phyloP scores from a whole-genome alignment of 2,113 vertebrate genomes.

The Orientallactaga bullata region DNA sequence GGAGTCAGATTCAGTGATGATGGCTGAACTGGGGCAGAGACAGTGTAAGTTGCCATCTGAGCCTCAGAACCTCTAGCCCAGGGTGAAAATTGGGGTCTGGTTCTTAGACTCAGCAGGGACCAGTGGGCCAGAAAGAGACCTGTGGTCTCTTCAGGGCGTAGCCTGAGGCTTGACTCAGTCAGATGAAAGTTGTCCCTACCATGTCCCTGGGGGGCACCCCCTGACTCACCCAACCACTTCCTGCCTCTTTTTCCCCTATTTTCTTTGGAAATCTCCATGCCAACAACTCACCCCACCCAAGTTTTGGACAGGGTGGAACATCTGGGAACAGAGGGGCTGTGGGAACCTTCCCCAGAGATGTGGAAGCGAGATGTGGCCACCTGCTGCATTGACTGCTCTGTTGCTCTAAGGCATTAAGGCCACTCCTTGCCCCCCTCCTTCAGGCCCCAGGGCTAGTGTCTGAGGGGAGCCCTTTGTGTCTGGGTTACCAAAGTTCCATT shows the following conservation, averaged over 20 bases:
- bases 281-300: conserved; percentile 53
- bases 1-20: too few species aligned
- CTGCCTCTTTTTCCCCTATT: conserved; percentile 66
- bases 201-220: conserved; percentile 45
- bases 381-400: background rate
- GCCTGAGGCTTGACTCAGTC: conserved; percentile 54
- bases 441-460: background rate
- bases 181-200: conserved; percentile 66
- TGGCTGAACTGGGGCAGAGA: background rate
- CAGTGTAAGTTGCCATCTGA: background rate
- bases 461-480: background rate
- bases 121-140: background rate
- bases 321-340: background rate
- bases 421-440: background rate
- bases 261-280: conserved; percentile 76
- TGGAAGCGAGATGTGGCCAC: conserved; percentile 10
- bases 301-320: conserved; percentile 23
- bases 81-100: background rate
- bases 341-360: background rate
- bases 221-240: conserved; percentile 80
- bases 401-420: background rate
- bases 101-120: background rate
- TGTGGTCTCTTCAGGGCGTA: background rate
- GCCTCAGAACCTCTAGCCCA: background rate
- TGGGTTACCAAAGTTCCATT: background rate